Evolutionary conservation across 2,113 vertebrate species (phyloP), one percentile per base, ranked within the genome.

Genomic region (Tauraco erythrolophus): DNA sequence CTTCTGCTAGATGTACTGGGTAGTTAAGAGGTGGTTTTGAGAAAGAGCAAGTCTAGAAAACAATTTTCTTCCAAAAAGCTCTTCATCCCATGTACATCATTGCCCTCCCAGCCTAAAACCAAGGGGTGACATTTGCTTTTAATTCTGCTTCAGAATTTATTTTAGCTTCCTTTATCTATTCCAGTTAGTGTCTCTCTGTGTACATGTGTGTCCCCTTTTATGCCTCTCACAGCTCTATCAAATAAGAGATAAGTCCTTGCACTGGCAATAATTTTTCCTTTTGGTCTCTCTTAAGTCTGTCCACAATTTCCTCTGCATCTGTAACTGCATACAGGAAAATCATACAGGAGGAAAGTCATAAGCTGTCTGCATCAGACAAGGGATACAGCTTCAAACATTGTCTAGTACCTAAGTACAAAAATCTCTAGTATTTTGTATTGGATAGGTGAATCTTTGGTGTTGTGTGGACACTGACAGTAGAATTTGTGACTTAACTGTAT

Each of bases 11-110:
- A 25, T 33, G 23, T 64, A n/a, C 41, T 53, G 30, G 10, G 6
- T 64, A 8, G 16, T 62, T 80, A 72, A 24, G 61, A 21, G 22
- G 30, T 68, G 24, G 6, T 21, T 76, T 84, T 68, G n/a, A 68
- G 25, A 58, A 83, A 48, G 15, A 68, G 8, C 9, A 4, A 31
- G 77, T 74, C 23, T 53, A 66, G 24, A 82, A 84, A 84, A 27
- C 9, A 4, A 0, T 13, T 35, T 77, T 81, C 33, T 77, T 84
- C 27, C 7, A 48, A 11, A 48, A 70, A 46, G 14, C 50, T 50
- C 14, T 54, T 39, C 3, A 1, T 35, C 54, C 53, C 33, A 15
- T 28, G 18, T 9, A 6, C 1, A 0, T 68, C 11, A 0, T 30
- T 50, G 41, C 22, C 19, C 6, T 60, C 31, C 56, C 51, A 30